Percentiles rank a stretch among this genome's conserved stretches.
phyloP scores from a whole-genome alignment of 2,888 invertebrate genomes.

The Melinaea marsaeus region DNA sequence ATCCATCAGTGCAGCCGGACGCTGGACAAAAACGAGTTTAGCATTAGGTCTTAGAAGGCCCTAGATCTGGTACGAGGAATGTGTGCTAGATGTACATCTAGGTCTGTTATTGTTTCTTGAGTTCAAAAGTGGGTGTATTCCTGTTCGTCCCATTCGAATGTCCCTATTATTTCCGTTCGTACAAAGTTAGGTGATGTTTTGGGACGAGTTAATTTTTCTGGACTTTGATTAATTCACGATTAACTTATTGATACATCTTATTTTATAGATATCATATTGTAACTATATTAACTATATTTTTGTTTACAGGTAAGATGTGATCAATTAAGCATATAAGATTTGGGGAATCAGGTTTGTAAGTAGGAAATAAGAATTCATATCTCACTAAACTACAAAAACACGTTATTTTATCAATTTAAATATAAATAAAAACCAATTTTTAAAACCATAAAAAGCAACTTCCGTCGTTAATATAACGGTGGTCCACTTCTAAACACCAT shows the following conservation, averaged over 20 bases:
- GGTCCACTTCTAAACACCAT: slow-evolving; percentile 54
- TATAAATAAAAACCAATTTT: slow-evolving; percentile 1
- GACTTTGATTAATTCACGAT: too few species aligned
- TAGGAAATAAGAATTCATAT: not conserved
- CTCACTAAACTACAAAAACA: too few species aligned
- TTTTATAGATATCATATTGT: not conserved
- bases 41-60: not conserved
- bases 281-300: not conserved
- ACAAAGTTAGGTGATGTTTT: not conserved
- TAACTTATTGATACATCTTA: not conserved
- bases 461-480: slow-evolving; percentile 51
- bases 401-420: not conserved
- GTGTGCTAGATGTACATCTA: not conserved
- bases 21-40: not conserved
- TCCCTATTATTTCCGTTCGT: not conserved
- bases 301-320: slow-evolving; percentile 12
- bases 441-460: slow-evolving; percentile 11
- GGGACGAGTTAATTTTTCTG: not conserved
- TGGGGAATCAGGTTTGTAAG: not conserved
- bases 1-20: not conserved
- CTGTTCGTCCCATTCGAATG: not conserved
- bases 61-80: not conserved
- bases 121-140: not conserved
- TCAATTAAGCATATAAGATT: too few species aligned
- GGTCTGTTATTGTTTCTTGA: slow-evolving; percentile 1